Conservation (phyloP, 2,113 vertebrate genomes). For the Cranoglanis bouderius region DNA sequence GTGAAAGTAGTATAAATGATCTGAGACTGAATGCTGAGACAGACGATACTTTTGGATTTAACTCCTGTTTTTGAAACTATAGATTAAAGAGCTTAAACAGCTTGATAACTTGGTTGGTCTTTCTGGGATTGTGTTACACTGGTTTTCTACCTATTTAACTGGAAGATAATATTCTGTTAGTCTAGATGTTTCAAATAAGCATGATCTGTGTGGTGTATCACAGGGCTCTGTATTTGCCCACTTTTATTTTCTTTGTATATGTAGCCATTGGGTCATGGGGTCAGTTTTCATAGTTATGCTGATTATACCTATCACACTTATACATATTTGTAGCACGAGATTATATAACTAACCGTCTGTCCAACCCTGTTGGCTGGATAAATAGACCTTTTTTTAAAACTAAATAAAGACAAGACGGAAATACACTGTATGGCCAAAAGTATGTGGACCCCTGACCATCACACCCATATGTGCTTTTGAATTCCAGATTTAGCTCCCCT, state of each 20-base stretch:
- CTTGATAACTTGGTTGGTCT: not conserved
- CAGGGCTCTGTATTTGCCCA: not conserved
- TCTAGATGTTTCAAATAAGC: not conserved
- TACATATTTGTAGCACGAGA: not conserved
- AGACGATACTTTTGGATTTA: not conserved
- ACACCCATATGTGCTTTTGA: not conserved
- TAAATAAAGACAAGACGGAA: not conserved
- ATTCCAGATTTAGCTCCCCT: not conserved
- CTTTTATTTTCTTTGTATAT: not conserved
- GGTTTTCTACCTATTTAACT: not conserved
- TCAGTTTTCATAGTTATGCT: no score
- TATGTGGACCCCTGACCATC: not conserved
- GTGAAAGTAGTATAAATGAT: not conserved
- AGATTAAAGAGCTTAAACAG: not conserved
- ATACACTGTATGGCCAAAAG: not conserved
- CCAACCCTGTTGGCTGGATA: no score
- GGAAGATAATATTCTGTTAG: not conserved
- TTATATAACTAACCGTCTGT: not conserved
- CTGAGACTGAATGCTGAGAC: not conserved
- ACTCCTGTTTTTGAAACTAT: not conserved
- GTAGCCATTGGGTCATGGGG: no score
- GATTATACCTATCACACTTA: not conserved
- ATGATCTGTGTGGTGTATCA: not conserved
- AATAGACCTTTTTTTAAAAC: not conserved
- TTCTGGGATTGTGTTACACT: not conserved